Base-by-base conservation (phyloP, 2,113 vertebrate genomes). In the Rhinolophus sinicus region DNA sequence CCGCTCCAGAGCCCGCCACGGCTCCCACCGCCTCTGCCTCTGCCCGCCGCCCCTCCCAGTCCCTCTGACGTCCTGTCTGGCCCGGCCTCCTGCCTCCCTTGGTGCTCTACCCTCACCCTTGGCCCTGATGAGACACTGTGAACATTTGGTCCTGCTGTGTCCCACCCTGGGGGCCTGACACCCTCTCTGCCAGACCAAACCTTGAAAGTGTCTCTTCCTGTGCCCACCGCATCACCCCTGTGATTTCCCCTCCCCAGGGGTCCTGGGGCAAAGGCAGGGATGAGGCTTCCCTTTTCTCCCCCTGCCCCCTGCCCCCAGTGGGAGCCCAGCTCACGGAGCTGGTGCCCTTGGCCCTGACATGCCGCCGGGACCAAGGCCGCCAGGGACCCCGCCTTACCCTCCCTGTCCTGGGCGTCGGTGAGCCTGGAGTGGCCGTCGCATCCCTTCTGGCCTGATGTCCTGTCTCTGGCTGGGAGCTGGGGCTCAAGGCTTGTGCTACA, bases 391-490 rank as follows among this genome's bases (percentile, higher is more conserved):
- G 14, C 19, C 98, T 97, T 96, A 99, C 99, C 99, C 98, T 98
- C 70, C 97, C 93, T 30, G 98, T 98, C 56, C 50, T 72, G 78
- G 98, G 50, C 97, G 97, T 98, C 93, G 97, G 97, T 2, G 98
- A 98, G 93, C 97, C 95, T 88, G 97, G 97, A 67, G 89, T 12
- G 3, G 99, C 97, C 93, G 98, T 98, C 96, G 98, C 98, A 98
- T 99, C 91, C 96, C 98, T 97, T 26, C 97, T 98, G 73, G 94
- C 4, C 70, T 9, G 54, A 10, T 0, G 87, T 0, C 0, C 35
- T 0, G 64, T 35, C 70, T 80, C 80, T 3, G 91, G 94, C 64
- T 0, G 52, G 81, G 90, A 19, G 52, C 64, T 0, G 0, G 78
- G 88, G 90, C 35, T 30, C 35, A 6, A 14, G 75, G 76, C 30